A percentile compares a stretch with the other conserved stretches of the same genome.
Evolutionary conservation across 2,888 invertebrate species (phyloP).

Genomic region (Himalopsyche tibetana): DNA sequence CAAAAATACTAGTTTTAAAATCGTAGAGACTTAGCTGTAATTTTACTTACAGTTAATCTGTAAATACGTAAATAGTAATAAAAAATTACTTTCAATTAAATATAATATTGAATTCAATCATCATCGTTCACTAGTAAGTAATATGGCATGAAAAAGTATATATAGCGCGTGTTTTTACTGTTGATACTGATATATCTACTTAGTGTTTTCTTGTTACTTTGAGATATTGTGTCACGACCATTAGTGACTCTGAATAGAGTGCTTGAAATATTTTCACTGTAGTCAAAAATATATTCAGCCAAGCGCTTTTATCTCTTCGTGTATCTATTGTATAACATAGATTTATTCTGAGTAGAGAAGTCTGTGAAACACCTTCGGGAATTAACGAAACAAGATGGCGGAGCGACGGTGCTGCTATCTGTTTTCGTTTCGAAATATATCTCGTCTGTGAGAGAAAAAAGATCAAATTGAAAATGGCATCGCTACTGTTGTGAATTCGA

Average conservation of each 20-base stretch:
- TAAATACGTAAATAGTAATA: too few relatives aligned
- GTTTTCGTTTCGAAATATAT: constrained; percentile 63
- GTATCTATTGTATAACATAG: constrained; percentile 62
- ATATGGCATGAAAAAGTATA: too few relatives aligned
- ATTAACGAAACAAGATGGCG: constrained; percentile 65
- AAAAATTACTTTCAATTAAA: too few relatives aligned
- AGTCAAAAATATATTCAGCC: not conserved
- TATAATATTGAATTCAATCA: too few relatives aligned
- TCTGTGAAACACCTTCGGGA: constrained; percentile 63
- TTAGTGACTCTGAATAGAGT: not conserved
- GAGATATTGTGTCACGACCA: constrained; percentile 1
- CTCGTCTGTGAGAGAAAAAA: constrained; percentile 49
- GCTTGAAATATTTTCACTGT: constrained; percentile 19
- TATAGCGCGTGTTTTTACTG: too few relatives aligned
- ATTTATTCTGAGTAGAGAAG: constrained; percentile 62
- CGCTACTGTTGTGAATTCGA: constrained; percentile 52
- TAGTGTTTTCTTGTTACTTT: not conserved
- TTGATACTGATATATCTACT: too few relatives aligned
- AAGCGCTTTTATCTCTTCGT: constrained; percentile 59
- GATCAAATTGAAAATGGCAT: constrained; percentile 63
- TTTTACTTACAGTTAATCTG: too few relatives aligned
- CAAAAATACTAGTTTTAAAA: too few relatives aligned
- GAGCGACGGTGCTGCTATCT: constrained; percentile 57
- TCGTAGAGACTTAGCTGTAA: too few relatives aligned
- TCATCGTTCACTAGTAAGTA: too few relatives aligned